Evolutionary conservation across 2,888 invertebrate genomes (phyloP).

Genomic region (Hyppa rectilinea): DNA sequence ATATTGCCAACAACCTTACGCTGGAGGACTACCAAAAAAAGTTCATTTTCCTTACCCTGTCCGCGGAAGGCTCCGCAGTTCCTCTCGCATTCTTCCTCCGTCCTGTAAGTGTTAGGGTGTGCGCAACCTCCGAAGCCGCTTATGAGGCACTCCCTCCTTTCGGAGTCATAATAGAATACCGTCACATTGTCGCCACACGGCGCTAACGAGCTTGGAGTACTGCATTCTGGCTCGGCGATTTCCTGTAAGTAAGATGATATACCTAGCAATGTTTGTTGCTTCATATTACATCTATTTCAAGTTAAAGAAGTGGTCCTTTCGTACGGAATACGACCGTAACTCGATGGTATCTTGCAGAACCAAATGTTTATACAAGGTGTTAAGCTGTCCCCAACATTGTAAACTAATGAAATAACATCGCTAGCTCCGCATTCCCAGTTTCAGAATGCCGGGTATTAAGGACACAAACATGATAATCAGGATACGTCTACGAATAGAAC

Average conservation of each 20-base stretch:
- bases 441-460: conserved; percentile 41
- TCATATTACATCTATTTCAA: background rate
- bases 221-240: conserved; percentile 86
- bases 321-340: background rate
- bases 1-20: background rate
- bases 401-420: conserved; percentile 4
- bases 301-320: background rate
- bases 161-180: conserved; percentile 94
- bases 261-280: background rate
- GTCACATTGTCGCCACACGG: conserved; percentile 92
- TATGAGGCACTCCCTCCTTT: conserved; percentile 90
- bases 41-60: conserved; percentile 33
- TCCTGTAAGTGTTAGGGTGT: conserved; percentile 93
- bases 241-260: conserved; percentile 35
- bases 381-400: background rate
- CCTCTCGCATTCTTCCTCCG: conserved; percentile 93
- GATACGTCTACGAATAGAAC: conserved; percentile 1
- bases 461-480: conserved; percentile 24
- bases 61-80: conserved; percentile 93
- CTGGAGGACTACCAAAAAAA: too few species aligned
- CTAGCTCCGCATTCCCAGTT: background rate
- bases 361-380: background rate
- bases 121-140: conserved; percentile 89
- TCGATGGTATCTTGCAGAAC: background rate
- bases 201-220: conserved; percentile 91